phyloP scores from a whole-genome alignment of 2,888 invertebrate genomes.

The Drosophila multiciliata region DNA sequence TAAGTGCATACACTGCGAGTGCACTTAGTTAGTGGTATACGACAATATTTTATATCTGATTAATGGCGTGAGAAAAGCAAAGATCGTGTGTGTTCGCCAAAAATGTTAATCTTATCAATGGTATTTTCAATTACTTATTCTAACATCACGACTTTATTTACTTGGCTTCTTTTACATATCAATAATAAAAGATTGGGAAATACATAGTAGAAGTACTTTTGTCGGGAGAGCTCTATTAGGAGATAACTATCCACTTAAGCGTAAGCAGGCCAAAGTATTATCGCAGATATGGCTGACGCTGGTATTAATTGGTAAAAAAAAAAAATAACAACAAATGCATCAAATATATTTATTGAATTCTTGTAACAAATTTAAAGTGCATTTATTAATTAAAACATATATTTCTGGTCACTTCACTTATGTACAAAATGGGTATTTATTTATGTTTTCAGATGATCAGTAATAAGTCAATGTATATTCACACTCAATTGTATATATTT shows the following conservation, averaged over 20 bases:
- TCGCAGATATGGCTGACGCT: not conserved
- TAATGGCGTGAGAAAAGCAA: constrained; percentile 33
- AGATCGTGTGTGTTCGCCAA: not conserved
- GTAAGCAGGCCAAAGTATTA: not conserved
- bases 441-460: not conserved
- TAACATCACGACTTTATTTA: not conserved
- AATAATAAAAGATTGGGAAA: constrained; percentile 17
- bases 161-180: not conserved
- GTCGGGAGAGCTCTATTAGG: not conserved
- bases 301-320: not conserved
- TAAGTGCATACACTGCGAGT: constrained; percentile 2
- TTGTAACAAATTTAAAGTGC: not conserved
- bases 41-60: constrained; percentile 22
- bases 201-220: constrained; percentile 6
- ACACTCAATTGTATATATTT: not conserved
- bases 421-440: not conserved
- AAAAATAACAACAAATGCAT: not conserved
- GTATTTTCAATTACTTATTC: not conserved
- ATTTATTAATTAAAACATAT: not conserved
- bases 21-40: not conserved
- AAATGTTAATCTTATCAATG: constrained; percentile 26
- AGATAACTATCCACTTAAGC: not conserved
- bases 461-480: not conserved
- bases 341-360: not conserved
- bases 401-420: not conserved